Base-by-base conservation (phyloP, 2,113 vertebrate species). In the Parotia lawesii region DNA sequence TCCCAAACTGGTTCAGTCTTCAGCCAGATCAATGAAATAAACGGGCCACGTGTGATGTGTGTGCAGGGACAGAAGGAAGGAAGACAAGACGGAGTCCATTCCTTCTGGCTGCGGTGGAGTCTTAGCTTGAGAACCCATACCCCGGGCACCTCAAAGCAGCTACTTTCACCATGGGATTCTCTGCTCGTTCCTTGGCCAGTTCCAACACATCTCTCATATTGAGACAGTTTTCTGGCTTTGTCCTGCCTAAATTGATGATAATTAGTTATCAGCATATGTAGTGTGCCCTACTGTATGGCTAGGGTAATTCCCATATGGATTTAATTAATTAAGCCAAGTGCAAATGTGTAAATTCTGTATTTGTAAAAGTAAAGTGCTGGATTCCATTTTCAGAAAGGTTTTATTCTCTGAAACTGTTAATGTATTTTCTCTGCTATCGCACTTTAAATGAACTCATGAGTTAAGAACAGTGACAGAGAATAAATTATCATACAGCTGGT, bases 401-500 rank as follows among this genome's bases (percentile, higher is more conserved):
- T 94, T 91, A 71, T 93, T 92, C 87, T 95, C 81, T 79, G 84
- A 77, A 96, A 80, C 92, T 93, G 89, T 77, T 95, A 91, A 95
- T 95, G 47, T 54, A 86, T 86, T 93, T 91, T 67, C 67, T 84
- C 51, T 89, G 90, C 75, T 94, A 91, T 93, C 90, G 25, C 92
- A 77, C 88, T 94, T 96, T 85, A 89, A 94, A 87, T 93, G 89
- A 94, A 96, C 95, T 93, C 87, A 50, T 74, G 88, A 96, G 92
- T 95, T 96, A 95, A 94, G 85, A 95, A 93, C 67, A 95, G 89
- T 94, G 93, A 92, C 95, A 93, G 89, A 95, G 96, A 92, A 97
- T 95, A 96, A 96, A 97, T 96, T 97, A 95, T 87, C 89, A 86
- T 95, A 92, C 90, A 84, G 94, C 93, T 93, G 79, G 87, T 91